Evolutionary conservation across 2,113 vertebrate species (phyloP).

Genomic region (Crotalus tigris): DNA sequence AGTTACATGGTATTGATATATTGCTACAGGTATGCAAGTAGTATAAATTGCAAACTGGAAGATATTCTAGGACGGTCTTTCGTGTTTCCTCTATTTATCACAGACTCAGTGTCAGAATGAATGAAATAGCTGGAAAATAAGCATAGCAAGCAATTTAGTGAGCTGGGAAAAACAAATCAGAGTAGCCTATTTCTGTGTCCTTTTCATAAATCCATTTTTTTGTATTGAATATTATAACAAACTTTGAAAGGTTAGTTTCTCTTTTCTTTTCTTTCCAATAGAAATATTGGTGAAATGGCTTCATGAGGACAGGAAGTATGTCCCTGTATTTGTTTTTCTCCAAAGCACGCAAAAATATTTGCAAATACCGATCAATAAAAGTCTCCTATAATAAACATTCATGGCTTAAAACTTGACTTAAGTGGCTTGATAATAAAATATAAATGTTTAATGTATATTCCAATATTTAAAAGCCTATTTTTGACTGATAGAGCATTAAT

Average conservation of each 20-base stretch:
- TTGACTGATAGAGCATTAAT: slow-evolving; percentile 34
- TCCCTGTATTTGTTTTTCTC: slow-evolving; percentile 53
- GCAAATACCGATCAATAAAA: slow-evolving; percentile 57
- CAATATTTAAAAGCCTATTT: slow-evolving; percentile 31
- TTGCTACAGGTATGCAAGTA: neutral
- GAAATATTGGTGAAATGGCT: slow-evolving; percentile 55
- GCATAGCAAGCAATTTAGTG: slow-evolving; percentile 10
- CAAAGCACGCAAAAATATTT: slow-evolving; percentile 54
- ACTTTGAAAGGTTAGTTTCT: slow-evolving; percentile 50
- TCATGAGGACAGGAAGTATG: slow-evolving; percentile 13
- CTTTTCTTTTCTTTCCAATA: slow-evolving; percentile 36
- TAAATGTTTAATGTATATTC: slow-evolving; percentile 56
- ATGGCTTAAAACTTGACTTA: slow-evolving; percentile 49
- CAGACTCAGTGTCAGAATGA: neutral
- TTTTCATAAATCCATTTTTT: slow-evolving; percentile 37
- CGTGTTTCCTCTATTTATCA: slow-evolving; percentile 22
- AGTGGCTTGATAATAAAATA: slow-evolving; percentile 59
- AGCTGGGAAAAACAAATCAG: slow-evolving; percentile 35
- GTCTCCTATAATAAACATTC: slow-evolving; percentile 48
- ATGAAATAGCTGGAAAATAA: neutral
- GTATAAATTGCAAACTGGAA: neutral
- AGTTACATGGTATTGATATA: neutral
- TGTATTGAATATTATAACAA: slow-evolving; percentile 38
- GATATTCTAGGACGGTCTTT: neutral
- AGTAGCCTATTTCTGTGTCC: slow-evolving; percentile 40